A percentile compares a stretch with the other conserved stretches of the same genome.
Evolutionary conservation across 2,888 invertebrate species (phyloP).

Genomic region (Hybos culiciformis): DNA sequence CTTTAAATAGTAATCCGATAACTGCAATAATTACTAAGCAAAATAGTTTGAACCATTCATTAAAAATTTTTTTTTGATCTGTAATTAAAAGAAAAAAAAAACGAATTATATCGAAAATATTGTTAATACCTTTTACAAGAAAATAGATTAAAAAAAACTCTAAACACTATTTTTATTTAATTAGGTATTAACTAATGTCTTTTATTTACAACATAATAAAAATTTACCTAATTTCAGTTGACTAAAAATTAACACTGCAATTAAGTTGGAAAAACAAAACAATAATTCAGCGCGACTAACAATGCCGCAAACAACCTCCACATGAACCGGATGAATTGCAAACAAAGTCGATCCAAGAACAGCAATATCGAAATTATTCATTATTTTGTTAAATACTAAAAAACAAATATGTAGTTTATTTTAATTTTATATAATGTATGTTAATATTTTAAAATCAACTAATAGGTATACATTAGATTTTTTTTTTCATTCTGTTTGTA

Average conservation of each 20-base stretch:
- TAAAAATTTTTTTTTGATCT: background rate
- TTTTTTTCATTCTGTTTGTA: slow-evolving; percentile 11
- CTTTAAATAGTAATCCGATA: slow-evolving; percentile 77
- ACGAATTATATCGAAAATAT: background rate
- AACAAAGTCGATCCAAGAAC: slow-evolving; percentile 63
- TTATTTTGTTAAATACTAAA: too few relatives aligned
- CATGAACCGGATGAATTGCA: slow-evolving; percentile 84
- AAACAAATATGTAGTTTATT: background rate
- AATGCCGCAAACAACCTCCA: slow-evolving; percentile 82
- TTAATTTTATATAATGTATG: too few relatives aligned
- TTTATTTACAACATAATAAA: too few relatives aligned
- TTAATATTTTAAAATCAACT: slow-evolving; percentile 14
- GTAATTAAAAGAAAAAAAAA: background rate
- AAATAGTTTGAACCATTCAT: background rate
- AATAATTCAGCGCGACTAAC: slow-evolving; percentile 88
- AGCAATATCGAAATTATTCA: too few relatives aligned
- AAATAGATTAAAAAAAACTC: background rate
- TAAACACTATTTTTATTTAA: too few relatives aligned
- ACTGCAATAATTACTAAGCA: slow-evolving; percentile 23
- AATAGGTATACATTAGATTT: slow-evolving; percentile 13
- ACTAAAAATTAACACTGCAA: slow-evolving; percentile 21
- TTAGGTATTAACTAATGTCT: too few relatives aligned
- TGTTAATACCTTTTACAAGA: background rate
- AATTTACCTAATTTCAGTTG: too few relatives aligned
- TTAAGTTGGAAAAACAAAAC: slow-evolving; percentile 62